Evolutionary conservation across 2,797 vertebrate species (phyloP), one percentile per base, ranked within the genome.

Genomic region (Enteromius thamalakanensis): DNA sequence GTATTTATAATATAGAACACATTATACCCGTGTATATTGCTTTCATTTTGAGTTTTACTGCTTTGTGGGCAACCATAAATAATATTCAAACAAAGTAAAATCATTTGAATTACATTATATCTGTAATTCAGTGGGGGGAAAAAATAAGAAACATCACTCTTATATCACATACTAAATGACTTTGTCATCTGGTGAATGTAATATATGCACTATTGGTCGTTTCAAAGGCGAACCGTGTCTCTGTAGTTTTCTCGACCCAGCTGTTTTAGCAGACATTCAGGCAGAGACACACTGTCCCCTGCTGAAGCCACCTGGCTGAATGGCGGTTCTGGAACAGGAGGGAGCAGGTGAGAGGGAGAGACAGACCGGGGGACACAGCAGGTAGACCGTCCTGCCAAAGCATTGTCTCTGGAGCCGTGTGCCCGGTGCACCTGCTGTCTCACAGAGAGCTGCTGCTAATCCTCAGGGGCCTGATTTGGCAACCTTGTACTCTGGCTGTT

Each of bases 321-420:
- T 19, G 76, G 5, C 53, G 40, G 58, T 74, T 76, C 76, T 79
- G 76, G 76, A 79, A 74, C 80, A 79, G 69, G 62, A 82, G 8
- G 70, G 55, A 81, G 26, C 34, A 65, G 58, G 84, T 42, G 67
- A 34, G 72, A 77, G 53, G 19, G 6, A 67, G 68, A 81, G 79
- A 45, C 10, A 69, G 40, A 53, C 40, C 26, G 14, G 40, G 69
- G 40, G 78, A 76, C 79, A 76, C 75, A 86, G 84, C 69, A 75
- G 70, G 82, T 76, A 86, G 76, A 68, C 29, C 40, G 12, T 75
- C 51, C 85, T 87, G 86, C 82, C 86, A 87, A 80, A 69, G 79
- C 84, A 87, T 87, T 87, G 87, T 88, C 85, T 88, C 87, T 84
- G 60, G 85, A 72, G 87, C 68, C 70, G 64, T 64, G 78, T 76